Evolutionary conservation across 1,140 invertebrate species (phyloP), one percentile per base, ranked within the genome.

Genomic region (Lanistes nyassanus): DNA sequence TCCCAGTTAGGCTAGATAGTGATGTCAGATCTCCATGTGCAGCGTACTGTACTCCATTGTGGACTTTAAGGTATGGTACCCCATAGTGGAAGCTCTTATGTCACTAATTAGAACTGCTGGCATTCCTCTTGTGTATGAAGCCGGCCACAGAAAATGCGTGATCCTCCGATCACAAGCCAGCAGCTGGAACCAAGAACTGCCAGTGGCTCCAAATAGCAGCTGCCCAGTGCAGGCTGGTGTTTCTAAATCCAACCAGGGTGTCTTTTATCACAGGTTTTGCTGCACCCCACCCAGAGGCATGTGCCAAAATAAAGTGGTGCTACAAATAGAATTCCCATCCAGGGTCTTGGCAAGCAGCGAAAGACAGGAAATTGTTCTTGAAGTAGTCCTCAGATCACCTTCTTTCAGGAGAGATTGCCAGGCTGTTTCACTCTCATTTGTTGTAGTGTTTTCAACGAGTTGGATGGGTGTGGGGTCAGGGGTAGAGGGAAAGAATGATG

Each of bases 261-360:
- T 66, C 64, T 66, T 66, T 66, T 66, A 66, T 66, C 64, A 66
- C 64, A 13, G 11, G 64, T 23, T 29, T 13, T 66, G 42, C 31
- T n/a, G 31, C 13, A n/a, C 64, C 37, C 16, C 64, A 66, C 31
- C 31, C 37, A 66, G 23, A 31, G 29, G 9, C 1, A 13, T n/a
- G 29, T 36, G 64, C 64, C 64, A 66, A 66, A 66, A 66, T 66
- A 66, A 39, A 66, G 64, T 66, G 37, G 64, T 31, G 37, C 37
- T 16, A n/a, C 31, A 66, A 66, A 66, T 66, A 66, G 31, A 66
- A 60, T 11, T 60, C 11, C 56, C n/a, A 11, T 23, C n/a, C 13
- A 19, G 56, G 56, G 1, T 60, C 6, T 60, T 60, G 56, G 56
- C 56, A 60, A 60, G 56, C 56, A 60, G 56, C 23, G 56, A 60